phyloP scores from a whole-genome alignment of 2,888 invertebrate genomes.

The Aleiodes testaceus region DNA sequence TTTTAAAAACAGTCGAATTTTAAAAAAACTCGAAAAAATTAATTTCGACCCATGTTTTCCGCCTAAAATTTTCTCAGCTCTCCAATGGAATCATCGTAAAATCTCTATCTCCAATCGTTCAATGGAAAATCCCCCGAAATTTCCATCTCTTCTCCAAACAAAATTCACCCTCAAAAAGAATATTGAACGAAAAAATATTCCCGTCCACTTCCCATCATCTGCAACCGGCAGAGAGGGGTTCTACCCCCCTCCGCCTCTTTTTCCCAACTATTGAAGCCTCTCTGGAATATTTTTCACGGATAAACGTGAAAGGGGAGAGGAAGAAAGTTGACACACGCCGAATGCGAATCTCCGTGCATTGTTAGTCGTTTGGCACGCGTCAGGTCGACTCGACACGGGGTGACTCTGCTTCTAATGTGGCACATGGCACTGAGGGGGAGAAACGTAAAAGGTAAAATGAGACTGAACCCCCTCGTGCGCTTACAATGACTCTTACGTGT shows the following conservation, averaged over 20 bases:
- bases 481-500: conserved; percentile 35
- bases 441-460: conserved; percentile 27
- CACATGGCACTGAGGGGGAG: conserved; percentile 49
- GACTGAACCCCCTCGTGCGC: conserved; percentile 25
- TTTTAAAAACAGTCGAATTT: too few species aligned
- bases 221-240: background rate
- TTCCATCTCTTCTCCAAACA: background rate
- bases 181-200: background rate
- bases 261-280: background rate
- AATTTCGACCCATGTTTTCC: too few species aligned
- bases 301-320: background rate
- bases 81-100: too few species aligned
- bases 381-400: conserved; percentile 46
- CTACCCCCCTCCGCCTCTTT: too few species aligned
- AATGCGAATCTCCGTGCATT: conserved; percentile 39
- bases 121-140: too few species aligned
- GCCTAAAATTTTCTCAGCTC: too few species aligned
- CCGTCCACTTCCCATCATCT: conserved; percentile 16
- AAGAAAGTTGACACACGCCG: background rate
- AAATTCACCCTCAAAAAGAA: background rate
- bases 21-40: too few species aligned
- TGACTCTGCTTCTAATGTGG: conserved; percentile 48
- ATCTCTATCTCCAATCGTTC: too few species aligned
- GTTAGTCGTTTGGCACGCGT: conserved; percentile 45
- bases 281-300: conserved; percentile 12